Conservation (phyloP, 1,140 invertebrate genomes). For the Dryas iulia region DNA sequence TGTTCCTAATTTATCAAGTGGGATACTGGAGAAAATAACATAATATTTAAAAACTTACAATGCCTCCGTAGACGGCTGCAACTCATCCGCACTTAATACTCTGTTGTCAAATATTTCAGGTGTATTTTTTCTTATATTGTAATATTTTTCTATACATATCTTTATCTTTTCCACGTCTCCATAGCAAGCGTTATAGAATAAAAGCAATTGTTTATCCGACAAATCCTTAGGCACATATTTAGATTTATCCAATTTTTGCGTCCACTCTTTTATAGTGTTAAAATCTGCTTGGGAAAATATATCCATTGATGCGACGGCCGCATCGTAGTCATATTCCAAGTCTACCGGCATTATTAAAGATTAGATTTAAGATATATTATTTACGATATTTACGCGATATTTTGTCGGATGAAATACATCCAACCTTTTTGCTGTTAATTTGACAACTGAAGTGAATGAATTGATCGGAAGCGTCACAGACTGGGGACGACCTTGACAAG, state of each 20-base stretch:
- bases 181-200: constrained; percentile 83
- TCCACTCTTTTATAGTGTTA: constrained; percentile 59
- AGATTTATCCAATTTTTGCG: constrained; percentile 64
- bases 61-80: constrained; percentile 61
- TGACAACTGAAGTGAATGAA: constrained; percentile 57
- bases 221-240: constrained; percentile 77
- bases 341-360: constrained; percentile 58
- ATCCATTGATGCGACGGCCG: constrained; percentile 54
- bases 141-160: constrained; percentile 83
- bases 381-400: constrained; percentile 48
- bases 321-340: constrained; percentile 64
- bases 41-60: constrained; percentile 68
- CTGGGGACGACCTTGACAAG: neutral
- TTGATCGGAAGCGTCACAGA: neutral
- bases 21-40: neutral
- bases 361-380: constrained; percentile 34
- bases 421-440: constrained; percentile 35
- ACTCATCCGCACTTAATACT: constrained; percentile 55
- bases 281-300: constrained; percentile 67
- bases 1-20: no score
- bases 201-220: constrained; percentile 77
- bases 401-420: constrained; percentile 39
- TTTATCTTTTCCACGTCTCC: constrained; percentile 80
- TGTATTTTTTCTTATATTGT: constrained; percentile 76
- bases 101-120: constrained; percentile 83